Conservation (phyloP, 2,113 vertebrate genomes). For the Helogale parvula region DNA sequence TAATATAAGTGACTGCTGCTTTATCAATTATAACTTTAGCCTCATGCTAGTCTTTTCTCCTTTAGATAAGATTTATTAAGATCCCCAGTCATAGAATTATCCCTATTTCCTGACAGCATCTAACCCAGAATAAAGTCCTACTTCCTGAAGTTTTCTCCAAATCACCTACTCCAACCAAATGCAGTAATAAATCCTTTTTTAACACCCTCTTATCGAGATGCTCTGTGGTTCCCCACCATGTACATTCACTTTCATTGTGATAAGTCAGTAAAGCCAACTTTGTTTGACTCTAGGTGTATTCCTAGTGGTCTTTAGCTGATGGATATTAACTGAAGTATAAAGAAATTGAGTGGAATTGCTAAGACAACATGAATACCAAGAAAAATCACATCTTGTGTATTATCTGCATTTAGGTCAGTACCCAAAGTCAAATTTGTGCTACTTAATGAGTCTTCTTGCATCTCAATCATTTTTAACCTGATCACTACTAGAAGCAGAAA, state of each 20-base stretch:
- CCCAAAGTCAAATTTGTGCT: not conserved
- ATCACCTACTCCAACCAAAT: constrained; percentile 20
- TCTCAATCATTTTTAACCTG: not conserved
- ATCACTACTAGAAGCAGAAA: not conserved
- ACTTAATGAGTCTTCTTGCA: not conserved
- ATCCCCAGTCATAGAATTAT: not conserved
- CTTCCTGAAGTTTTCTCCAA: not conserved
- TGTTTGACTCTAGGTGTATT: constrained; percentile 18
- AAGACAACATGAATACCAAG: not conserved
- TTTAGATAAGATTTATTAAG: constrained; percentile 34
- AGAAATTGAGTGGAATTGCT: constrained; percentile 26
- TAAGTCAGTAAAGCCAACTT: not conserved
- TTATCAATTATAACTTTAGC: not conserved
- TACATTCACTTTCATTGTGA: not conserved
- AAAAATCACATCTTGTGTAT: not conserved
- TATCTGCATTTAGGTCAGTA: not conserved
- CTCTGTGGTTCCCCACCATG: not conserved
- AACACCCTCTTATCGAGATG: not conserved
- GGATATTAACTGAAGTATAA: not conserved
- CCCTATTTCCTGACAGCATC: not conserved
- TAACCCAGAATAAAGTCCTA: not conserved
- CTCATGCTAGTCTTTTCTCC: not conserved
- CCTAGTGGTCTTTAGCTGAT: not conserved
- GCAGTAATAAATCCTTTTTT: not conserved
- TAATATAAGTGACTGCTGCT: not conserved